These are phyloP conservation scores for Dexiosoma caninum DNA, from an alignment of 2,888 invertebrate genomes.

Conservation along the genomic window DNA sequence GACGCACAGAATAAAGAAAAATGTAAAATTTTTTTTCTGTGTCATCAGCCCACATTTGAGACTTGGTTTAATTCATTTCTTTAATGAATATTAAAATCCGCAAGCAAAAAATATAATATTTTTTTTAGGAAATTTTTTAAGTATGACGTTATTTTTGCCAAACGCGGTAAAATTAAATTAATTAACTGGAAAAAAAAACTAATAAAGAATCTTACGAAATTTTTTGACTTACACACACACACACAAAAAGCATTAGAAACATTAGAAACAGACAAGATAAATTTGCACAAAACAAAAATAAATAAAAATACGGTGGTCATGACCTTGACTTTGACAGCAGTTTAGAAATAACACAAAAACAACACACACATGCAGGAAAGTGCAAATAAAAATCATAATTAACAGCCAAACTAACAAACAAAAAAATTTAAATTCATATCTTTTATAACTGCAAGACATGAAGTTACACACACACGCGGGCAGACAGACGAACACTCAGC, in stretches of 20 bases:
- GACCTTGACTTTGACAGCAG: conserved; percentile 60
- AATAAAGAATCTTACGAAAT: not conserved
- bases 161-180: not conserved
- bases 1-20: not conserved
- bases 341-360: not conserved
- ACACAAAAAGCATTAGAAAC: not conserved
- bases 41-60: not conserved
- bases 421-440: not conserved
- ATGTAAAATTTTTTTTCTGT: not conserved
- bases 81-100: not conserved
- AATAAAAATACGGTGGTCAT: conserved; percentile 41
- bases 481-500: no score
- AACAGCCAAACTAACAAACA: conserved; percentile 14
- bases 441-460: conserved; percentile 20
- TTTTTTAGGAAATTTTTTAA: not conserved
- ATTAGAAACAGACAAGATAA: conserved; percentile 24
- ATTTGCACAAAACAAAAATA: conserved; percentile 17
- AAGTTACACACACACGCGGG: not conserved
- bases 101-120: not conserved
- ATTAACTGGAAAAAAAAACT: not conserved
- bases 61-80: not conserved
- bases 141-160: not conserved
- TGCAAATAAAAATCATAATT: conserved; percentile 48
- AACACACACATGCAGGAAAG: conserved; percentile 27
- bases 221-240: not conserved